Base-by-base conservation (phyloP, 2,797 vertebrate genomes). In the Adelosebastes latens region DNA sequence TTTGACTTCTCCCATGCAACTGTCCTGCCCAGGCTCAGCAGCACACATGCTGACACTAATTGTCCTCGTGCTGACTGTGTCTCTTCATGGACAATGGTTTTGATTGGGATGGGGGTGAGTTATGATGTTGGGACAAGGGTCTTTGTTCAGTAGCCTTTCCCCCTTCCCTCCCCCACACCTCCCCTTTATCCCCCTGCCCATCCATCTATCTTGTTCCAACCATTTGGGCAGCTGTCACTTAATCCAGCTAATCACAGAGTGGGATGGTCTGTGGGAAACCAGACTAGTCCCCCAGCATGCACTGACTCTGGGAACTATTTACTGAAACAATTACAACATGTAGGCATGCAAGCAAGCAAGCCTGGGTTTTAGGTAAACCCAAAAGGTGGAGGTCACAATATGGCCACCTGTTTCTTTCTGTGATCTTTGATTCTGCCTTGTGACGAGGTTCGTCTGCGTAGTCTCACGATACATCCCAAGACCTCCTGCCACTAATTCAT, bases 141-240 rank as follows among this genome's bases (percentile, higher is more conserved):
- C 95, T 96, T 96, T 96, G 95, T 95, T 95, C 89, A 88, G 86
- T 93, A 90, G 90, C 91, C 90, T 89, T 90, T 90, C 82, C 91
- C 92, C 79, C 86, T 91, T 91, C 91, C 91, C 87, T 89, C 82
- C 89, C 89, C 88, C 87, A 88, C 83, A 85, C 82, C 85, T 84
- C 86, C 79, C 80, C 89, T 83, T 92, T 91, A 93, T 92, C 92
- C 92, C 88, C 81, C 86, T 85, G 83, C 90, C 90, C 91, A 91
- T 94, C 93, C 92, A 93, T 93, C 92, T 93, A 93, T 93, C 93
- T 94, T 94, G 94, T 90, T 93, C 91, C 87, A 93, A 93, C 93
- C 94, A 94, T 96, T 96, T 95, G 93, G 95, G 96, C 96, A 96
- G 96, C 96, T 96, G 96, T 96, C 96, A 95, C 93, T 96, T 96